Conservation (phyloP, 2,113 vertebrate genomes). For the Gadus macrocephalus region DNA sequence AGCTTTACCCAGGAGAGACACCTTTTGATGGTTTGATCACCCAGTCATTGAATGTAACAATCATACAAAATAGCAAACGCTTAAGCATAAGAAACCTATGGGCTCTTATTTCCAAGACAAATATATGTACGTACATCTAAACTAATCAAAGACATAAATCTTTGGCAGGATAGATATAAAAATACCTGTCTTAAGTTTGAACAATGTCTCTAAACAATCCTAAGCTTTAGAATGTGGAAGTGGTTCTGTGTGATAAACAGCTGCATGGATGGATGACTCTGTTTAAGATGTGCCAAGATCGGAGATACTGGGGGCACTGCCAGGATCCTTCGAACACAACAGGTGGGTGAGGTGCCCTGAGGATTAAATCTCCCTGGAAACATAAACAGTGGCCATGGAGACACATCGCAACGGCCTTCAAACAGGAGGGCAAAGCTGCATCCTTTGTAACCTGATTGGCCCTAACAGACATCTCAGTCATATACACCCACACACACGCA, state of each 20-base stretch:
- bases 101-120: too few species aligned
- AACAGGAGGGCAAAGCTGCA: constrained; percentile 23
- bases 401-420: constrained; percentile 17
- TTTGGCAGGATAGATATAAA: too few species aligned
- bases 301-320: not conserved
- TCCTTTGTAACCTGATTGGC: constrained; percentile 3
- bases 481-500: not conserved
- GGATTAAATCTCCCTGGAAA: constrained; percentile 29
- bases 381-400: constrained; percentile 39
- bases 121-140: too few species aligned
- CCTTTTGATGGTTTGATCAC: too few species aligned
- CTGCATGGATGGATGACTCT: not conserved
- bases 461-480: not conserved
- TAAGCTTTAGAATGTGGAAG: not conserved
- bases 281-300: not conserved
- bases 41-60: too few species aligned
- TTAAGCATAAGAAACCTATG: too few species aligned
- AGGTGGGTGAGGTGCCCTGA: constrained; percentile 33
- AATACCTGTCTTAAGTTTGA: too few species aligned
- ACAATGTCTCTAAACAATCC: too few species aligned
- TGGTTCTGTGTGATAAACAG: not conserved
- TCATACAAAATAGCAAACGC: too few species aligned
- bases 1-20: too few species aligned
- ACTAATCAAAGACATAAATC: too few species aligned
- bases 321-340: constrained; percentile 2